phyloP scores from a whole-genome alignment of 1,140 invertebrate species.

The Pseudoatta argentina region DNA sequence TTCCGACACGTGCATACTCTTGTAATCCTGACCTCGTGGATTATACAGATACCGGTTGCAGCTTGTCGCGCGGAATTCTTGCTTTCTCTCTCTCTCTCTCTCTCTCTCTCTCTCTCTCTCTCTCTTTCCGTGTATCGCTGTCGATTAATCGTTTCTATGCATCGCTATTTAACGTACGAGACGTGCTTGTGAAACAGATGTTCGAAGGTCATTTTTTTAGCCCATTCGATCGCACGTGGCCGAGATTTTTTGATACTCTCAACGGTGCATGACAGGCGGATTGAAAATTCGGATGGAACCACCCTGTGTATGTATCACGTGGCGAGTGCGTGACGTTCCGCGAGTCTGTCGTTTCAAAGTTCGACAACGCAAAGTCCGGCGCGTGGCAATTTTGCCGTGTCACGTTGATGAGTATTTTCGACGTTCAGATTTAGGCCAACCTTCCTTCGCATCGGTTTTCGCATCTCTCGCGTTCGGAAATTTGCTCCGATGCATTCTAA shows the following conservation, averaged over 20 bases:
- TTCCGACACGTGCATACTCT: slow-evolving; percentile 37
- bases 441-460: background rate
- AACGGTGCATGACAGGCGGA: background rate
- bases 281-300: background rate
- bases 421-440: background rate
- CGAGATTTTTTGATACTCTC: background rate
- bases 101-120: background rate
- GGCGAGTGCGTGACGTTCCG: background rate
- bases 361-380: background rate
- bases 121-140: background rate
- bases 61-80: background rate
- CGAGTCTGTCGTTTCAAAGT: background rate
- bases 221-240: background rate
- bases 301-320: background rate
- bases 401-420: background rate
- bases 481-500: background rate
- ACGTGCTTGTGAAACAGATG: background rate
- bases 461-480: background rate
- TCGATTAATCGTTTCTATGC: slow-evolving; percentile 18
- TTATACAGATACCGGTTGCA: background rate
- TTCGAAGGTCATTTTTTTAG: background rate
- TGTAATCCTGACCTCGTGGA: slow-evolving; percentile 39
- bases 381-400: background rate
- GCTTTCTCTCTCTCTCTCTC: background rate
- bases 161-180: slow-evolving; percentile 3